Evolutionary conservation across 2,888 invertebrate species (phyloP), one percentile per base, ranked within the genome.

Genomic region (Pammene fasciana): DNA sequence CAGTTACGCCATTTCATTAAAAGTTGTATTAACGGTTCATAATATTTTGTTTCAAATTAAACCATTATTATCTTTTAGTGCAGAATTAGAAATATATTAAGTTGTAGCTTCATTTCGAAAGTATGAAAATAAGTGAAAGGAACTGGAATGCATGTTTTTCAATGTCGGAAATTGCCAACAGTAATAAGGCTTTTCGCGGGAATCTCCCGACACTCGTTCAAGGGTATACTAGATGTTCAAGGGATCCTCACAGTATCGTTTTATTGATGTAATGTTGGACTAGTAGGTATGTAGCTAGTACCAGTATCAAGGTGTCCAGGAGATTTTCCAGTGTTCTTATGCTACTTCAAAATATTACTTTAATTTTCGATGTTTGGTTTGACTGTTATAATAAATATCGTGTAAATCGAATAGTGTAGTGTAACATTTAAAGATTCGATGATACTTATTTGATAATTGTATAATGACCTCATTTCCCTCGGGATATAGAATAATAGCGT

Each of bases 401-500:
- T 84, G 83, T 86, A 85, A 82, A 82, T 88, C 78, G 83, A 82
- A 45, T 85, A 83, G 79, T 77, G 78, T 82, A 84, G 79, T 79
- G 64, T 67, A 72, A 76, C 74, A 76, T 76, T 80, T 73, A 72
- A 57, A 74, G 74, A 64, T 67, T 74, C 67, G 65, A 67, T 71
- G 62, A 76, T 74, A 73, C 74, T 75, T 77, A 67, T 74, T 73
- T 75, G 75, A 76, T 77, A 73, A 78, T 79, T 77, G 76, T 81
- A 79, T 80, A 75, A 78, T 75, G 75, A 82, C 78, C 79, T 82
- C 80, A 81, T 82, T 78, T 78, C 76, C 72, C 67, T 71, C 57
- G 67, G 60, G 61, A 66, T 50, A 38, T 67, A 60, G 38, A 45
- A 66, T 71, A 43, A 59, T 62, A 61, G 59, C 54, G 38, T 66